Base-by-base conservation (phyloP, 2,797 vertebrate species). In the Hippoglossus hippoglossus region DNA sequence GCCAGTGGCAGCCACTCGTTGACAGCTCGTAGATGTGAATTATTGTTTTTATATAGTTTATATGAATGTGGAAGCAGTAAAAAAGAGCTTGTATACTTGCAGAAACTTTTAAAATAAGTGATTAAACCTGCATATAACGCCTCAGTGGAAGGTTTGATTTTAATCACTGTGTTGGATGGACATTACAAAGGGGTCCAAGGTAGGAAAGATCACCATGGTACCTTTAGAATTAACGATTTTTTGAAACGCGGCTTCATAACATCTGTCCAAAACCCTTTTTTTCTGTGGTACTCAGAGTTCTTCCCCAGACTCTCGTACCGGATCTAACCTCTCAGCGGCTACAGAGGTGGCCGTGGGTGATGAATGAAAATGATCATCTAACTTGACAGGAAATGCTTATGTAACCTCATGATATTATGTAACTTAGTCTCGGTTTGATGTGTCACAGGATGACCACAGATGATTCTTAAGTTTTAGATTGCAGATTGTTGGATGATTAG, bases 361-460 rank as follows among this genome's bases (percentile, higher is more conserved):
- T 75, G 67, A 73, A 86, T 86, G 73, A 83, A 75, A 81, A 52
- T 18, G 36, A 85, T 78, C 81, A 77, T 84, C 53, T 61, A 82
- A 73, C 68, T 74, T 87, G 85, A 76, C 78, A 79, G 81, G 57
- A 87, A 83, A 50, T 61, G 34, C 73, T 86, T 87, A 83, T 78
- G 50, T 86, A 84, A 89, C 74, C 36, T 26, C 57, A 3, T 70
- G 46, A 73, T 70, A 64, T 82, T 76, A 85, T 71, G 71, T 71
- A 83, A 83, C 73, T 61, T 46, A 51, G 34, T 74, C 58, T 59
- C 36, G 74, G 47, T 61, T 68, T 41, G 25, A 77, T 84, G 51
- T 61, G n/a, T 64, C 77, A 24, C 59, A 72, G 74, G 65, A 80
- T 71, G 70, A 77, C 54, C 59, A 69, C 50, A 63, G 70, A 69